phyloP scores from a whole-genome alignment of 2,113 vertebrate genomes.

The Boleophthalmus pectinirostris region DNA sequence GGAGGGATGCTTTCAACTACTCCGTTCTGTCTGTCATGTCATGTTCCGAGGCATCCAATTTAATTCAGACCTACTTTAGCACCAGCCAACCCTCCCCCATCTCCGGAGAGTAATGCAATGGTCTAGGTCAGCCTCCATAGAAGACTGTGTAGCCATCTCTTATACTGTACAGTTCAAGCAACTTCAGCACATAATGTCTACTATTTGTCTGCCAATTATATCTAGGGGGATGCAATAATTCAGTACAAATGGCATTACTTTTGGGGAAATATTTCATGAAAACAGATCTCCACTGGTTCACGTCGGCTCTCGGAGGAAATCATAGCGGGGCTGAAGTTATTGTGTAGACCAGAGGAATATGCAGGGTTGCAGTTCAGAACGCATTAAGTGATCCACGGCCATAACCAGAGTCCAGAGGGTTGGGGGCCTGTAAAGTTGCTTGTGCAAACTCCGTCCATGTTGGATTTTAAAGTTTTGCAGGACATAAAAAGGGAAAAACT shows the following conservation, averaged over 20 bases:
- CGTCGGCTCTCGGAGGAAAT: slow-evolving; percentile 38
- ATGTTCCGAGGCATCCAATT: slow-evolving; percentile 43
- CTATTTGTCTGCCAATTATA: slow-evolving; percentile 43
- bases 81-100: slow-evolving; percentile 46
- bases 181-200: slow-evolving; percentile 53
- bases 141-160: slow-evolving; percentile 36
- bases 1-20: slow-evolving; percentile 35
- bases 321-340: slow-evolving; percentile 15
- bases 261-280: background rate
- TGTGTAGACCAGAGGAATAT: background rate
- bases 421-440: background rate
- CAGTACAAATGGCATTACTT: slow-evolving; percentile 31
- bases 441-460: background rate
- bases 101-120: slow-evolving; percentile 55
- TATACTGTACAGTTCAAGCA: slow-evolving; percentile 35
- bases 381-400: background rate
- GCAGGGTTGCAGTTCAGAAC: background rate
- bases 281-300: slow-evolving; percentile 6
- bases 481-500: background rate
- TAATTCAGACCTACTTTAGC: slow-evolving; percentile 56
- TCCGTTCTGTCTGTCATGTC: slow-evolving; percentile 47
- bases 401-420: background rate
- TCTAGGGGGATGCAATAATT: slow-evolving; percentile 35
- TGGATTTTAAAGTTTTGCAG: background rate
- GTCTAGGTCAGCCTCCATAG: slow-evolving; percentile 47